phyloP scores from a whole-genome alignment of 2,113 vertebrate genomes.

The Brachionichthys hirsutus region DNA sequence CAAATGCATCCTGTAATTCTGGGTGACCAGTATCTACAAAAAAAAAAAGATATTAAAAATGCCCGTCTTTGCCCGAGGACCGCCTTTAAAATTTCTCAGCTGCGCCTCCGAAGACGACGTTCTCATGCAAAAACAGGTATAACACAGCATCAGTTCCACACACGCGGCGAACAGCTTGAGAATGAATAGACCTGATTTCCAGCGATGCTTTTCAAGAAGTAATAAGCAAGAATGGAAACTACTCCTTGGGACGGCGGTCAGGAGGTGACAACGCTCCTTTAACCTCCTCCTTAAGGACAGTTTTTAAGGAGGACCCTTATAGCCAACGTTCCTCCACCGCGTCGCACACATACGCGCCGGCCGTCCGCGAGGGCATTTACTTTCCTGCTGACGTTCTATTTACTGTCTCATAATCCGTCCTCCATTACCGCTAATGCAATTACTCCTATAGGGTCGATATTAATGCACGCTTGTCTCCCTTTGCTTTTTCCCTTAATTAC shows the following conservation, averaged over 20 bases:
- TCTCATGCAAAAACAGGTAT: conserved; percentile 32
- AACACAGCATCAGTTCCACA: conserved; percentile 22
- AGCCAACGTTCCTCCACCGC: too few relatives aligned
- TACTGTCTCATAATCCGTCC: neutral
- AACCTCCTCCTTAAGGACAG: too few relatives aligned
- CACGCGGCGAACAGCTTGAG: too few relatives aligned
- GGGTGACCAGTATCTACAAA: conserved; percentile 70
- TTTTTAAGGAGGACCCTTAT: too few relatives aligned
- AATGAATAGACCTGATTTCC: too few relatives aligned
- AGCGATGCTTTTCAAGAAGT: too few relatives aligned
- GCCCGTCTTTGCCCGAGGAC: conserved; percentile 64
- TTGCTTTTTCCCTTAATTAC: neutral
- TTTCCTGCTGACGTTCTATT: neutral
- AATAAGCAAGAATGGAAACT: too few relatives aligned
- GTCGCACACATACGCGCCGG: too few relatives aligned
- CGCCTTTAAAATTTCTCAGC: conserved; percentile 55
- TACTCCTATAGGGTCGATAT: conserved; percentile 3
- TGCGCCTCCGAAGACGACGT: conserved; percentile 38
- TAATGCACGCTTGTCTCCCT: neutral
- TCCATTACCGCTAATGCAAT: neutral
- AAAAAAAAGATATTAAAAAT: conserved; percentile 77
- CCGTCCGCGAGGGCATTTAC: neutral
- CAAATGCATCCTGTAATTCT: conserved; percentile 57
- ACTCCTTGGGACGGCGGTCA: too few relatives aligned
- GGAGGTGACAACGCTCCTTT: too few relatives aligned